Percentiles rank a stretch among this genome's conserved stretches.
These are phyloP conservation scores for Helarctos malayanus DNA, from an alignment of 2,797 vertebrate genomes.

Conservation along the genomic window DNA sequence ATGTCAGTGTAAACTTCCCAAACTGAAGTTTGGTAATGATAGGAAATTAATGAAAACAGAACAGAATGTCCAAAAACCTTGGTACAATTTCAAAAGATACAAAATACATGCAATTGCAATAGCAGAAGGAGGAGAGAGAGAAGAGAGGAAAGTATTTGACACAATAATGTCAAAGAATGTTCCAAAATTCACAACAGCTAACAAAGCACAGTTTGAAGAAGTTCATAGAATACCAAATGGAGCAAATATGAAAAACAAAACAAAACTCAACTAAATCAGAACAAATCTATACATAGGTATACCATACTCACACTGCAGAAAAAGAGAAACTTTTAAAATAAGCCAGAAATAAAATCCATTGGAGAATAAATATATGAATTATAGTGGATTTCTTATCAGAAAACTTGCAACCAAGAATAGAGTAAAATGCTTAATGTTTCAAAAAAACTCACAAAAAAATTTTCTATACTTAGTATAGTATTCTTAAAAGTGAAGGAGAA, in stretches of 20 bases:
- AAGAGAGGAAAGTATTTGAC: background rate
- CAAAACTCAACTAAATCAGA: background rate
- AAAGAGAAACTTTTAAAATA: background rate
- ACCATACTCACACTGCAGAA: background rate
- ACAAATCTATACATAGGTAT: background rate
- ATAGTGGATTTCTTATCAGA: background rate
- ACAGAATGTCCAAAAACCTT: background rate
- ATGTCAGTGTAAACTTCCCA: background rate
- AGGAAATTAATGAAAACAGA: background rate
- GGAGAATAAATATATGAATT: background rate
- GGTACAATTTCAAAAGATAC: background rate
- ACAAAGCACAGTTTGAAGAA: background rate
- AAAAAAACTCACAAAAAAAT: background rate
- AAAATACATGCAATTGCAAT: background rate
- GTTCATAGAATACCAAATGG: background rate
- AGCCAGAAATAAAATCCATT: background rate
- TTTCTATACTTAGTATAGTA: background rate
- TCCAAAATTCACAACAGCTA: background rate
- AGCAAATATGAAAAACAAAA: background rate
- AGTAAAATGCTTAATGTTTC: background rate
- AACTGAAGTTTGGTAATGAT: background rate
- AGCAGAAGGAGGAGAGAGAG: background rate
- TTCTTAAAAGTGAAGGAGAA: background rate
- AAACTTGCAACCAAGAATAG: background rate
- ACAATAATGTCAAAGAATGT: background rate